Conservation (phyloP, 2,113 vertebrate species). For the Ahaetulla prasina region DNA sequence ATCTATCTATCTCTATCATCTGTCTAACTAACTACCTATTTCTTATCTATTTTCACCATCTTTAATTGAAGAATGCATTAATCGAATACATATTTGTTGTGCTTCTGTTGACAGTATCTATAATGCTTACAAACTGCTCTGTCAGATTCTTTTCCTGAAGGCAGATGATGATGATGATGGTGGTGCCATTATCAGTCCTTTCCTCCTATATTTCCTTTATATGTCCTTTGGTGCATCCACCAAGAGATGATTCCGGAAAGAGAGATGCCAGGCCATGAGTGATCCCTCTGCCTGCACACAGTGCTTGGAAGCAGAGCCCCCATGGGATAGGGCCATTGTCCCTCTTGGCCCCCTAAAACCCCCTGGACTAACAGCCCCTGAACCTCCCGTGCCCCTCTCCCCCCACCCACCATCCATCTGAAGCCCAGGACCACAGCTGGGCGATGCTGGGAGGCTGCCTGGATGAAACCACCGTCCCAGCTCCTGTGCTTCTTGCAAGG, state of each 20-base stretch:
- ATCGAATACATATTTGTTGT: not conserved
- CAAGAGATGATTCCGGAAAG: not conserved
- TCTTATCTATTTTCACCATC: not conserved
- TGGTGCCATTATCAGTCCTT: not conserved
- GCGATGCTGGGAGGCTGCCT: not conserved
- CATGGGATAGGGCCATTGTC: not conserved
- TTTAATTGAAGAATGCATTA: not conserved
- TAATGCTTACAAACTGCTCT: not conserved
- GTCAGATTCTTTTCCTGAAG: not conserved
- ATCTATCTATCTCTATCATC: not conserved
- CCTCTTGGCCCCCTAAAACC: not conserved
- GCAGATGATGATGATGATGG: not conserved
- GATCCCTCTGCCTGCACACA: not conserved
- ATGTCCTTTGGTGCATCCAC: not conserved
- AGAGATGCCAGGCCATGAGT: not conserved
- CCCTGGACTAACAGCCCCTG: not conserved
- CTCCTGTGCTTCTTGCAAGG: not conserved
- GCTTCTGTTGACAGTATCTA: not conserved
- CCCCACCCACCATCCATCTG: not conserved
- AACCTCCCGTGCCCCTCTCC: not conserved
- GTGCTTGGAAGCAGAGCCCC: not conserved
- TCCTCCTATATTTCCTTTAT: not conserved
- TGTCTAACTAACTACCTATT: not conserved
- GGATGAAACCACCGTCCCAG: not conserved
- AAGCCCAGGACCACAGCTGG: not conserved